Conservation (phyloP, 2,797 vertebrate genomes). For the Rhinoraja longicauda region DNA sequence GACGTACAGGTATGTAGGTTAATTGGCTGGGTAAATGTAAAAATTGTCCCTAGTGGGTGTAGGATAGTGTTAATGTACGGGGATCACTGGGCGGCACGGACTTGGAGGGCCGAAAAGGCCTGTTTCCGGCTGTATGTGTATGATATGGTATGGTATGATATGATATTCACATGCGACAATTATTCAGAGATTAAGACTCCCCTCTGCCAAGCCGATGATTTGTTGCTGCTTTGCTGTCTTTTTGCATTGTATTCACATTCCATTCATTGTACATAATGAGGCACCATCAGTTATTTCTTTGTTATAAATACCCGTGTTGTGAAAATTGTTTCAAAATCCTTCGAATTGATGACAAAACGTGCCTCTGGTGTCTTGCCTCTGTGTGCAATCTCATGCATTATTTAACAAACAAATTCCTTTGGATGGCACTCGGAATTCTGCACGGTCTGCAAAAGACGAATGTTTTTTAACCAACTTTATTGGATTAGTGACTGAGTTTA, state of each 20-base stretch:
- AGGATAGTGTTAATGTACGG: no score
- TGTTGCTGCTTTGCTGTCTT: not conserved
- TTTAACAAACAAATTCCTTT: conserved; percentile 1
- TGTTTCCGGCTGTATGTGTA: no score
- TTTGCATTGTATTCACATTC: not conserved
- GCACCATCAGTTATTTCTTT: conserved; percentile 18
- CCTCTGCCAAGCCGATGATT: not conserved
- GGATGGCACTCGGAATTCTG: not conserved
- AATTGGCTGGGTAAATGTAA: no score
- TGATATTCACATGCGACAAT: not conserved
- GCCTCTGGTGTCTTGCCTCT: not conserved
- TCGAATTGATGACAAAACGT: not conserved
- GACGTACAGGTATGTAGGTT: no score
- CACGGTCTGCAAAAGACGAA: not conserved
- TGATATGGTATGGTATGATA: no score
- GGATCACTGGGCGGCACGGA: no score
- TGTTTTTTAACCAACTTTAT: conserved; percentile 5
- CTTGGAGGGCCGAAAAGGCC: no score
- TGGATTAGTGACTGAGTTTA: not conserved
- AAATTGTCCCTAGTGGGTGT: no score
- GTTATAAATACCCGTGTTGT: not conserved
- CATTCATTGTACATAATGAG: conserved; percentile 1
- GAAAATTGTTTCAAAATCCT: conserved; percentile 5
- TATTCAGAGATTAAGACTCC: not conserved
- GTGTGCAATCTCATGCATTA: not conserved